These are phyloP conservation scores for Leptestheria dahalacensis DNA, from an alignment of 1,140 invertebrate genomes.

Conservation along the genomic window DNA sequence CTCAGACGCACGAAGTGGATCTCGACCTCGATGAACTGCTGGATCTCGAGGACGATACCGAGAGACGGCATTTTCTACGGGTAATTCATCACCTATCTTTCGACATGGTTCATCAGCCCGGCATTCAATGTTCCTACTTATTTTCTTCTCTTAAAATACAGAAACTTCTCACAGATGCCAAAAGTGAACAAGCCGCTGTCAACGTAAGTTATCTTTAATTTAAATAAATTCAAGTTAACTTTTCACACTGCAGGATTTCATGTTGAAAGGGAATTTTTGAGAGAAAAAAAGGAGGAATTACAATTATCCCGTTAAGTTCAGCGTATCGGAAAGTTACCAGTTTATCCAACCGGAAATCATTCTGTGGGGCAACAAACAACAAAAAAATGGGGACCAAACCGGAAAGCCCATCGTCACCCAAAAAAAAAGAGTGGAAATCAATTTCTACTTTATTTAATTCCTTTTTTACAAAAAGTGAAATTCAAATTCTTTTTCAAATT, in stretches of 20 bases:
- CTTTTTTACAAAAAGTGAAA: background rate
- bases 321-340: background rate
- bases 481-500: background rate
- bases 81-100: constrained; percentile 32
- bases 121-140: constrained; percentile 1
- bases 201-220: constrained; percentile 13
- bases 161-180: constrained; percentile 17
- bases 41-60: constrained; percentile 76
- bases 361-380: background rate
- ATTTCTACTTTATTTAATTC: background rate
- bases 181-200: constrained; percentile 16
- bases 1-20: constrained; percentile 50
- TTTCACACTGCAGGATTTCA: background rate
- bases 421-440: background rate
- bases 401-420: background rate
- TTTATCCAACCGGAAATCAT: background rate
- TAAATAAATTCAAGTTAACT: background rate
- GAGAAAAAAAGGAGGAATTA: background rate
- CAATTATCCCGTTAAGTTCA: background rate
- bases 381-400: background rate
- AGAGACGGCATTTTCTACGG: constrained; percentile 63
- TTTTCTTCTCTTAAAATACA: too few relatives aligned
- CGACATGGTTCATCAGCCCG: background rate
- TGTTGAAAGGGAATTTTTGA: background rate
- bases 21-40: constrained; percentile 84